A percentile compares a stretch with the other conserved stretches of the same genome.
These are phyloP conservation scores for Leptinotarsa undecemlineata DNA, from an alignment of 1,140 invertebrate genomes.

Conservation along the genomic window DNA sequence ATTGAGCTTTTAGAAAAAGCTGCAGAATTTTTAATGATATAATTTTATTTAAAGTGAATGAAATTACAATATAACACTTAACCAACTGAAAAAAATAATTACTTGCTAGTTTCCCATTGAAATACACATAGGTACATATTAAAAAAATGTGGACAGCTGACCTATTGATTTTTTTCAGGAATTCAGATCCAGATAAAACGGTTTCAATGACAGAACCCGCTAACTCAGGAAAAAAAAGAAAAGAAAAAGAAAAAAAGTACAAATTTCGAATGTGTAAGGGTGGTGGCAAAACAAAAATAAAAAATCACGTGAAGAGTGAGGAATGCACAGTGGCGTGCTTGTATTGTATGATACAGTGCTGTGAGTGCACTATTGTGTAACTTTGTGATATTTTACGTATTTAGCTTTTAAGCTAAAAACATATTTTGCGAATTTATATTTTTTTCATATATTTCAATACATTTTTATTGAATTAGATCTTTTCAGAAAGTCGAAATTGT, in stretches of 20 bases:
- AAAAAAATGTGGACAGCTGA: neutral
- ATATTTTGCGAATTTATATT: too few species aligned
- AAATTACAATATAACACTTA: too few species aligned
- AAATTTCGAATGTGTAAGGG: neutral
- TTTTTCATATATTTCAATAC: too few species aligned
- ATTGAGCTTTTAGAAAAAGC: too few species aligned
- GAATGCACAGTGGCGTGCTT: slow-evolving; percentile 8
- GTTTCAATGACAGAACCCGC: neutral
- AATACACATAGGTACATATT: neutral
- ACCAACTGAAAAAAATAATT: neutral
- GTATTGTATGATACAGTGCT: slow-evolving; percentile 14
- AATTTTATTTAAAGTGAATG: too few species aligned
- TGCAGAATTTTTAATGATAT: too few species aligned
- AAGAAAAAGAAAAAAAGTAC: neutral
- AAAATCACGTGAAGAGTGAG: neutral
- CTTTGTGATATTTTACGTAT: neutral
- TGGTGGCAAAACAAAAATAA: neutral
- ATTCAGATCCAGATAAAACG: neutral
- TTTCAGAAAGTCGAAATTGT: too few species aligned
- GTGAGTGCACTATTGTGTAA: slow-evolving; percentile 18
- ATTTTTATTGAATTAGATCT: too few species aligned
- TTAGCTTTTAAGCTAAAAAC: too few species aligned
- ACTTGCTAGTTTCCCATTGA: neutral
- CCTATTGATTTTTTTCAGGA: neutral
- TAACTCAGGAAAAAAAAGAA: slow-evolving; percentile 6